Conservation (phyloP, 2,113 vertebrate species). For the Lepus americanus region DNA sequence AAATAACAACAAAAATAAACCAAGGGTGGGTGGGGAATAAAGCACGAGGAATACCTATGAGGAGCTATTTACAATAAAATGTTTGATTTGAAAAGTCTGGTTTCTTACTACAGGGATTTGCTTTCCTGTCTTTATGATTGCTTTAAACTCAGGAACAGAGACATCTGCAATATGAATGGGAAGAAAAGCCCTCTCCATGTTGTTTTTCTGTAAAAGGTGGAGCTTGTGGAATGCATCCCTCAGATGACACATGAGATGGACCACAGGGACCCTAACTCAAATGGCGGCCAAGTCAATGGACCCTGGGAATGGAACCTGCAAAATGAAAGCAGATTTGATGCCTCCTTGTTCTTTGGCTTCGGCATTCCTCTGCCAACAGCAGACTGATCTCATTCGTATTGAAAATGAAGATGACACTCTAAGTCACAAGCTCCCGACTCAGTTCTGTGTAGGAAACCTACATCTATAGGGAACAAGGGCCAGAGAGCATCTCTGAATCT, state of each 20-base stretch:
- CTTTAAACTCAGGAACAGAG: slow-evolving; percentile 91
- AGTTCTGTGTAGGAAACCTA: slow-evolving; percentile 25
- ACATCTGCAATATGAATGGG: slow-evolving; percentile 80
- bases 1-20: slow-evolving; percentile 40
- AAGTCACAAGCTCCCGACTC: slow-evolving; percentile 30
- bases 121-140: slow-evolving; percentile 85
- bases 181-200: slow-evolving; percentile 45
- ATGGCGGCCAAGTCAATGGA: background rate
- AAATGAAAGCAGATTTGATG: background rate
- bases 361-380: background rate
- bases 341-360: background rate
- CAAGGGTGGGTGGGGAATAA: slow-evolving; percentile 78
- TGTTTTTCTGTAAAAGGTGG: slow-evolving; percentile 61
- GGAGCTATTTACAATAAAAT: slow-evolving; percentile 86
- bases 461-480: background rate
- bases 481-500: slow-evolving; percentile 50
- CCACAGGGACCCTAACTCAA: background rate
- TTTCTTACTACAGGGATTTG: slow-evolving; percentile 86
- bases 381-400: slow-evolving; percentile 48
- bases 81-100: slow-evolving; percentile 83
- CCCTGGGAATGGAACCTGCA: background rate
- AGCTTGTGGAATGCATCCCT: slow-evolving; percentile 27
- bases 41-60: slow-evolving; percentile 82
- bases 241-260: slow-evolving; percentile 1
- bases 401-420: slow-evolving; percentile 55